Conservation (phyloP, 2,113 vertebrate species). For the Lepisosteus oculatus region DNA sequence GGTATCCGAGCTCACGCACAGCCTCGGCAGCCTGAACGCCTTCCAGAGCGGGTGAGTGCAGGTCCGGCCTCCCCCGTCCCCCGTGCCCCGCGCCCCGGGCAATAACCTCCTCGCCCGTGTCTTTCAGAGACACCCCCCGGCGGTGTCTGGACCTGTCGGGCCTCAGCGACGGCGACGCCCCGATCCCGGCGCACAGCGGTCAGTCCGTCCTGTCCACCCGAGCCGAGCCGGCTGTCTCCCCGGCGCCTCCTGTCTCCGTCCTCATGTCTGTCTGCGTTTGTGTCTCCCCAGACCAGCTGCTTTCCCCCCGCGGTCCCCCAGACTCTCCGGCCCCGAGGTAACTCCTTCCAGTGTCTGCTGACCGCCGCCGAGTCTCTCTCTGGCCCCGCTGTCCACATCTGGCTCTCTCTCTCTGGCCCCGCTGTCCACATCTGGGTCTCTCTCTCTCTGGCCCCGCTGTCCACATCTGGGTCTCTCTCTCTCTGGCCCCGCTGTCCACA, state of each 20-base stretch:
- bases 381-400: background rate
- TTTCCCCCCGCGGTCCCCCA: background rate
- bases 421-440: too few relatives aligned
- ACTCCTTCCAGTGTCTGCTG: background rate
- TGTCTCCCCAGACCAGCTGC: constrained; percentile 5
- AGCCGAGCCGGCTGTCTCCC: background rate
- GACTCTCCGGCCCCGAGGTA: constrained; percentile 16
- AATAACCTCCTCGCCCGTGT: constrained; percentile 12
- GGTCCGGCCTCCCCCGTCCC: background rate
- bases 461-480: too few relatives aligned
- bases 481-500: too few relatives aligned
- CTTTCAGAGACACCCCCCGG: constrained; percentile 55
- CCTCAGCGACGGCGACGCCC: constrained; percentile 45
- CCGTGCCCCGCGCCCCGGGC: background rate
- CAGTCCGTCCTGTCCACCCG: background rate
- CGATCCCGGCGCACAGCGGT: constrained; percentile 1
- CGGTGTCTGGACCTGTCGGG: constrained; percentile 59
- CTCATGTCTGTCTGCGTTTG: background rate
- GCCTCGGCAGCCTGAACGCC: constrained; percentile 45
- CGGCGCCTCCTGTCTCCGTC: background rate
- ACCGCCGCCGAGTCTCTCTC: background rate
- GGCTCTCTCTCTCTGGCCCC: background rate
- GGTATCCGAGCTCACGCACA: constrained; percentile 29
- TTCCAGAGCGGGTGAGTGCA: constrained; percentile 47
- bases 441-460: too few relatives aligned